A percentile compares a stretch with the other conserved stretches of the same genome.
Conservation (phyloP, 1,140 invertebrate genomes). For the Brachionus paranguensis region DNA sequence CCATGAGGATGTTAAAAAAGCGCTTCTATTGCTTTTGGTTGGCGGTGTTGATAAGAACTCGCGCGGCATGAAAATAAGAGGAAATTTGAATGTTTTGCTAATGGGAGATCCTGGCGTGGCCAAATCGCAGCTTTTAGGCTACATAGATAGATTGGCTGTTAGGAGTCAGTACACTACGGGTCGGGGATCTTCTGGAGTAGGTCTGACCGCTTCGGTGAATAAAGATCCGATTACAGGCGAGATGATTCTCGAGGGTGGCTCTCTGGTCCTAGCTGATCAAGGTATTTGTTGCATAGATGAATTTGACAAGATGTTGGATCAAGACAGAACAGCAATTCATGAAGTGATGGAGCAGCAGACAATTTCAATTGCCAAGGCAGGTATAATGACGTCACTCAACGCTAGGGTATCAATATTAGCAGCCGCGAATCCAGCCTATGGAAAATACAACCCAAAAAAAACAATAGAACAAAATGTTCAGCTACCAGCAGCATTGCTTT, state of each 20-base stretch:
- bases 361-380: conserved; percentile 97
- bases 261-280: conserved; percentile 92
- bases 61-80: conserved; percentile 67
- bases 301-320: conserved; percentile 97
- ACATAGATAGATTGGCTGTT: conserved; percentile 83
- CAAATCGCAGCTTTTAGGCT: conserved; percentile 90
- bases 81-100: conserved; percentile 94
- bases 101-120: conserved; percentile 99
- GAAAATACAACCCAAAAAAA: conserved; percentile 89
- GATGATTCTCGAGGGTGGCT: conserved; percentile 94
- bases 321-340: conserved; percentile 90
- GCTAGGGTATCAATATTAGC: conserved; percentile 93
- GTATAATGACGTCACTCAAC: conserved; percentile 94
- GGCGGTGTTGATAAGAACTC: conserved; percentile 82
- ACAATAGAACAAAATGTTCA: conserved; percentile 95
- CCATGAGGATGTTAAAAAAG: conserved; percentile 95
- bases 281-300: conserved; percentile 98
- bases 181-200: conserved; percentile 90
- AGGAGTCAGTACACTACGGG: conserved; percentile 94
- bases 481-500: conserved; percentile 91
- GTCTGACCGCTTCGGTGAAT: conserved; percentile 92
- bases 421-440: conserved; percentile 96
- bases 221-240: conserved; percentile 95
- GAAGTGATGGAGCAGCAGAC: conserved; percentile 99
- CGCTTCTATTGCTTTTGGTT: conserved; percentile 81